A percentile compares a stretch with the other conserved stretches of the same genome.
phyloP scores from a whole-genome alignment of 2,113 vertebrate species.

The Tinamus guttatus region DNA sequence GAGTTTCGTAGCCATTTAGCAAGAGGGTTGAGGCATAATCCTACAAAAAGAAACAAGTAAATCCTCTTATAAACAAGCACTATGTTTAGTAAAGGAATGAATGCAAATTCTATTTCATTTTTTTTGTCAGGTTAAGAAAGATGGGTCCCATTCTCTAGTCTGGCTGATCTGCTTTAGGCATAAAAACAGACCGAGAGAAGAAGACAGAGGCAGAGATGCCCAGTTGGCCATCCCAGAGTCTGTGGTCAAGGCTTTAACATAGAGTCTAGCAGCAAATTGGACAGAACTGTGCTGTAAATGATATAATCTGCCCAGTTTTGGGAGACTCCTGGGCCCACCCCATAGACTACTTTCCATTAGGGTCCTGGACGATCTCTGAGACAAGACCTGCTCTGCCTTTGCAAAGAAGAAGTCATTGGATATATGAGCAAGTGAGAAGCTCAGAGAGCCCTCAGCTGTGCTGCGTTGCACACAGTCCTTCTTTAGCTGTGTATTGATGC shows the following conservation, averaged over 20 bases:
- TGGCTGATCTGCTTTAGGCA: not conserved
- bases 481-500: not conserved
- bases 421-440: not conserved
- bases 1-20: conserved; percentile 92
- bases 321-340: not conserved
- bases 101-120: not conserved
- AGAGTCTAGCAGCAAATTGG: not conserved
- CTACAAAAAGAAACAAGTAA: conserved; percentile 69
- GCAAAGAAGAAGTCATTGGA: fast-evolving
- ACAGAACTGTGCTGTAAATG: not conserved
- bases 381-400: not conserved
- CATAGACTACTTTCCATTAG: not conserved
- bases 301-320: not conserved
- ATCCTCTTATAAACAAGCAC: not conserved
- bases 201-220: not conserved
- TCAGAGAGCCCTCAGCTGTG: not conserved
- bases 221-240: not conserved
- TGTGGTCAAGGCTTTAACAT: not conserved
- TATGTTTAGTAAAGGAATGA: not conserved
- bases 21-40: conserved; percentile 91
- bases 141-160: not conserved
- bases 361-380: not conserved
- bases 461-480: not conserved
- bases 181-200: not conserved
- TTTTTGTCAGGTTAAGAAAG: not conserved